Evolutionary conservation across 2,797 vertebrate species (phyloP).

Genomic region (Anomalospiza imberbis): DNA sequence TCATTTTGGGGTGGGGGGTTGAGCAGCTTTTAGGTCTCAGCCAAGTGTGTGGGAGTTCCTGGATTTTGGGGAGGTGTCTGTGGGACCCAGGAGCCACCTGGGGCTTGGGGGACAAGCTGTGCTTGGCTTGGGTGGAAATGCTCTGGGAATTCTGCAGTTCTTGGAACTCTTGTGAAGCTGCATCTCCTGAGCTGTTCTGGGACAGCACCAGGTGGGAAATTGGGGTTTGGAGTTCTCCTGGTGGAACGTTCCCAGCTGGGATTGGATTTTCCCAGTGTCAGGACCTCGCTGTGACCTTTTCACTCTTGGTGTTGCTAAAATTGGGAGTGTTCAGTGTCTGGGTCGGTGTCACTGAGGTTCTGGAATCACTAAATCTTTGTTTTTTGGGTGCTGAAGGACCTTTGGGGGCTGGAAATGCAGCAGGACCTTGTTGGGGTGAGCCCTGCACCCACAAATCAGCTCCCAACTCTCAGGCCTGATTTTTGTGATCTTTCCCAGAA

Average conservation of each 20-base stretch:
- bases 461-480: neutral
- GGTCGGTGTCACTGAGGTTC: accelerated
- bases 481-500: neutral
- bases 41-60: neutral
- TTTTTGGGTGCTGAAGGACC: neutral
- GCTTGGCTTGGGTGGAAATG: neutral
- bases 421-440: accelerated
- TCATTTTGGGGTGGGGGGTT: accelerated
- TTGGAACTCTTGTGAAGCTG: accelerated
- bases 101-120: neutral
- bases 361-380: accelerated
- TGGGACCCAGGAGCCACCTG: neutral
- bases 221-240: accelerated
- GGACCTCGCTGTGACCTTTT: neutral
- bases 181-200: accelerated
- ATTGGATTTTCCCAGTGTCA: accelerated
- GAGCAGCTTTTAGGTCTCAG: neutral
- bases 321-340: accelerated
- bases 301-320: accelerated
- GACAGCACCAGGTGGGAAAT: accelerated
- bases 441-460: accelerated
- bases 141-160: too few relatives aligned
- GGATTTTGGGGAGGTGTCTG: neutral
- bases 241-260: neutral
- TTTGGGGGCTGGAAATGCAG: neutral